Conservation (phyloP, 2,113 vertebrate species). For the Podarcis raffonei region DNA sequence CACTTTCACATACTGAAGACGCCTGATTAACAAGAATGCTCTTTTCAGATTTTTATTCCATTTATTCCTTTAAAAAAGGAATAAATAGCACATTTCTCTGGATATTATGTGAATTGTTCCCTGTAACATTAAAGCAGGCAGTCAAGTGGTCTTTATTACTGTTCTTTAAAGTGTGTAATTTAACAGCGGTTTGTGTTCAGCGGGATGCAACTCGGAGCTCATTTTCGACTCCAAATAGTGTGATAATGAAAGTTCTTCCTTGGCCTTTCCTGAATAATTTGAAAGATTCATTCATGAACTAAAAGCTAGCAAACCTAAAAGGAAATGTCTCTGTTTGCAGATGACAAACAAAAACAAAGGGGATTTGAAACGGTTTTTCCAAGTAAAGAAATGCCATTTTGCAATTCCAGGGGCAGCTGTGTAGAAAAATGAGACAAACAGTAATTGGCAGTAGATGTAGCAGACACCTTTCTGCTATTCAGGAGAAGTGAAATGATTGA, state of each 20-base stretch:
- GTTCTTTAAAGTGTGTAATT: slow-evolving; percentile 18
- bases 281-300: slow-evolving; percentile 25
- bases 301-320: slow-evolving; percentile 26
- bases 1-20: not conserved
- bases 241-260: slow-evolving; percentile 33
- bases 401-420: slow-evolving; percentile 26
- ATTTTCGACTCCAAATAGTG: slow-evolving; percentile 16
- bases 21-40: not conserved
- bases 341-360: slow-evolving; percentile 40
- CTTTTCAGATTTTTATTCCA: not conserved
- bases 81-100: not conserved
- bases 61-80: not conserved
- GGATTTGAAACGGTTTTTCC: slow-evolving; percentile 33
- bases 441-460: slow-evolving; percentile 10
- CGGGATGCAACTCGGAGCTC: slow-evolving; percentile 37
- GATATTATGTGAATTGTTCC: not conserved
- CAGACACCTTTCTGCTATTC: slow-evolving; percentile 29
- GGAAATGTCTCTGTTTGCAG: slow-evolving; percentile 6
- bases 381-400: slow-evolving; percentile 36
- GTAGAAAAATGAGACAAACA: slow-evolving; percentile 36
- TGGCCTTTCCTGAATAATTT: slow-evolving; percentile 31
- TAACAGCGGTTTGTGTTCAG: slow-evolving; percentile 26
- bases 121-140: not conserved
- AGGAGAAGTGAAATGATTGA: slow-evolving; percentile 48
- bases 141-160: not conserved